Conservation (phyloP, 2,113 vertebrate species). For the Hassar affinis region DNA sequence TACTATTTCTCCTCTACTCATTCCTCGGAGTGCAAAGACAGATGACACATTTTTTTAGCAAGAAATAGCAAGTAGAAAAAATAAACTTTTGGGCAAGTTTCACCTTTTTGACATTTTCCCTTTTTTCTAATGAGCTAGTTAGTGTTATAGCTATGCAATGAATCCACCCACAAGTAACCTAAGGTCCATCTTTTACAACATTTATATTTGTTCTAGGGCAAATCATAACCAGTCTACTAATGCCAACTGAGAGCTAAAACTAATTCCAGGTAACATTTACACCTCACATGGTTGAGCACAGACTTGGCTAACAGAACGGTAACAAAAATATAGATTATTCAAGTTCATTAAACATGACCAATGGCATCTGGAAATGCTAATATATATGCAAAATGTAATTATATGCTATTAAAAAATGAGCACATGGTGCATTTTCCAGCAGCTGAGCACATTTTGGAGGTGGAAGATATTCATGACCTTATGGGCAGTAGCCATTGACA, state of each 20-base stretch:
- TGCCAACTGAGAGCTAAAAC: slow-evolving; percentile 2
- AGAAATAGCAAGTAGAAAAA: background rate
- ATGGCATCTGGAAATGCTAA: background rate
- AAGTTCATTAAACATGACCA: background rate
- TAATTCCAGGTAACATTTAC: slow-evolving; percentile 22
- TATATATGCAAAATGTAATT: slow-evolving; percentile 34
- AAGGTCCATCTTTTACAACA: background rate
- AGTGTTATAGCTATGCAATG: background rate
- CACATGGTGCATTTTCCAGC: background rate
- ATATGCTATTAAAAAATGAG: slow-evolving; percentile 31
- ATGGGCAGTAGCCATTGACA: slow-evolving; percentile 33
- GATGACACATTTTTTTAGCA: background rate
- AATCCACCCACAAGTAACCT: slow-evolving; percentile 1
- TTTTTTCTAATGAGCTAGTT: slow-evolving; percentile 3
- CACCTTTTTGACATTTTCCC: background rate
- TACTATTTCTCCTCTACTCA: background rate
- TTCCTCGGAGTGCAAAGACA: background rate
- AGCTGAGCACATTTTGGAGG: slow-evolving; percentile 38
- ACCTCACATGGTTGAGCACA: background rate
- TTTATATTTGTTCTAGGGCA: background rate
- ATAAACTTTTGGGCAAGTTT: background rate
- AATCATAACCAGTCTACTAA: background rate
- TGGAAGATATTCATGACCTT: slow-evolving; percentile 40
- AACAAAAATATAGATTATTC: slow-evolving; percentile 13
- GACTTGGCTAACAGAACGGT: background rate